Conservation (phyloP, 2,888 invertebrate genomes). For the Junonia oenone region DNA sequence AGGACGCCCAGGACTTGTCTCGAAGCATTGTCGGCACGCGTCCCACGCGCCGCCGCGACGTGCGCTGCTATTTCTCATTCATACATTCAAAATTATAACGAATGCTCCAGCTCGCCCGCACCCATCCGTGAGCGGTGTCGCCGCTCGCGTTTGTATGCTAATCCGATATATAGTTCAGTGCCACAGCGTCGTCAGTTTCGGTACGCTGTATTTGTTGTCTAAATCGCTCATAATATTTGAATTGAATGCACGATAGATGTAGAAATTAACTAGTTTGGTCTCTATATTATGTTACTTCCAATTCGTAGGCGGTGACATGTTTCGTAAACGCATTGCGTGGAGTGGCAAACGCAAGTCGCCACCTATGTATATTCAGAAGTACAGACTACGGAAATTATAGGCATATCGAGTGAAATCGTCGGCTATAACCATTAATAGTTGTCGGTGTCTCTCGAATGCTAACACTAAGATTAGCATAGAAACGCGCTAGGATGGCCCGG, state of each 20-base stretch:
- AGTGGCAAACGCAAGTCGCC: conserved; percentile 53
- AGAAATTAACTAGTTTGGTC: conserved; percentile 72
- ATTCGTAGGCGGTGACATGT: conserved; percentile 62
- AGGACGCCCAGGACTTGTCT: conserved; percentile 78
- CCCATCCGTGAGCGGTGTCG: conserved; percentile 64
- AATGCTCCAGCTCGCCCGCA: conserved; percentile 68
- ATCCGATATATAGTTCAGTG: conserved; percentile 58
- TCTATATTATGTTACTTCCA: conserved; percentile 49
- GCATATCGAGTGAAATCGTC: conserved; percentile 58
- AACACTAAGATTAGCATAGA: conserved; percentile 72
- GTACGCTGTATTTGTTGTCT: conserved; percentile 70
- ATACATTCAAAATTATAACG: conserved; percentile 79
- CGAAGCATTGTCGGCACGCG: conserved; percentile 70
- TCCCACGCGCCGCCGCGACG: conserved; percentile 66
- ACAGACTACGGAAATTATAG: conserved; percentile 41
- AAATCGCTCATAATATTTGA: conserved; percentile 76
- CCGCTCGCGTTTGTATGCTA: conserved; percentile 76
- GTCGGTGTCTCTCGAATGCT: conserved; percentile 64
- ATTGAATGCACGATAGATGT: conserved; percentile 76
- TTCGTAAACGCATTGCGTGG: conserved; percentile 65
- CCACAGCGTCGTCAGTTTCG: conserved; percentile 72
- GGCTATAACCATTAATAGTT: conserved; percentile 72
- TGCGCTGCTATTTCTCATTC: conserved; percentile 72
- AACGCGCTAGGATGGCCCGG: conserved; percentile 63
- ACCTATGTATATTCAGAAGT: conserved; percentile 43